Evolutionary conservation across 1,140 invertebrate genomes (phyloP), one percentile per base, ranked within the genome.

Genomic region (Drosophila fuyamai): DNA sequence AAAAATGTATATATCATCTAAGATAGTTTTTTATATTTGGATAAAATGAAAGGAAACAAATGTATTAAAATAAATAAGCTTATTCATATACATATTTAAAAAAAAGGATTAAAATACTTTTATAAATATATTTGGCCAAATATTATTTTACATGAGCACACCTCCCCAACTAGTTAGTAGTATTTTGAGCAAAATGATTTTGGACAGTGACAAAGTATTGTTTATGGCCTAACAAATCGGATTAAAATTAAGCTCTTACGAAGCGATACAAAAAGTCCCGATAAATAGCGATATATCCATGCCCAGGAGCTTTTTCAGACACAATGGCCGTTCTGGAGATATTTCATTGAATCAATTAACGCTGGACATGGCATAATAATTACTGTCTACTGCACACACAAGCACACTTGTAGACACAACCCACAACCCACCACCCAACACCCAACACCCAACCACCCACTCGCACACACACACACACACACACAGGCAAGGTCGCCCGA

Each of bases 331-430:
- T 38, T 66, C 77, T 66, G 56, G 41, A 70, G 71, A 74, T 74
- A 83, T 88, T 90, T 88, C 74, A 88, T 91, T 90, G 88, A 90
- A 90, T 91, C 88, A 91, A 90, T 90, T 90, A 88, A 79, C 88
- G 75, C 72, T 90, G 88, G 79, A 83, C 83, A 91, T 90, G 82
- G 82, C 75, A 91, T 84, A 79, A 90, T 91, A 91, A 90, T 91
- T 88, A 90, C 88, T 88, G 88, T 90, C 88, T 88, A 63, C 72
- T 72, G 63, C 56, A 57, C 75, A 44, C 38, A 67, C 58, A 13
- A 65, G 54, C 38, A 35, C 55, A 60, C 38, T 12, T 7, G 51
- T 56, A 66, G 23, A 40, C 68, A 55, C 58, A 70, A 10, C 43
- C 32, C 9, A 53, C 32, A 27, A 50, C 47, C 47, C n/a, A 48